Base-by-base conservation (phyloP, 2,888 invertebrate genomes). In the Drosophila mimica region DNA sequence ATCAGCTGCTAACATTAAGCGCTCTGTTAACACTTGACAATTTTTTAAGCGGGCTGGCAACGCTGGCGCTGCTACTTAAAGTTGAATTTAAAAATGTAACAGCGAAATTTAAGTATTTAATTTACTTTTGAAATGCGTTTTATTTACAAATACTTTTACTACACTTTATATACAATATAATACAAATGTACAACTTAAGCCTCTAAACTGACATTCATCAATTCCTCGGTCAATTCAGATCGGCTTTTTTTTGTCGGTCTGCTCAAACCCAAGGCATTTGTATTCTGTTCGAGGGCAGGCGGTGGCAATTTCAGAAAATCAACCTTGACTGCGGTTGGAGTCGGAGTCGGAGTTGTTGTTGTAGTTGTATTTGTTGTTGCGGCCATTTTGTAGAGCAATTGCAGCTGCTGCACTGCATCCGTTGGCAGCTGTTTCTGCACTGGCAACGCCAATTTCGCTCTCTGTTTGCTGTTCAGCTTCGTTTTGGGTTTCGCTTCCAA, bases 221-320 rank as follows among this genome's bases (percentile, higher is more conserved):
- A 84, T 75, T 95, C 95, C 60, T 94, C 94, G 8, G 95, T 95
- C 13, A 95, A 94, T 91, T 94, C 94, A 78, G 93, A 79, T 92
- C 30, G 94, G 78, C 88, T 94, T 93, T 81, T 93, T 93, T 81
- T 93, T 91, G 54, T 28, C 30, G 67, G 92, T 78, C 54, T 49
- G 65, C 52, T 66, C n/a, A 40, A 51, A 31, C 70, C 61, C 58
- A 72, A 20, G 31, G 58, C 46, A 34, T 86, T 75, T 28, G 72
- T 43, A 57, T 70, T 81, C 63, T 81, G 83, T 33, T 31, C 33
- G 30, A 81, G 65, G 0, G 81, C 81, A 38, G 83, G 81, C 53
- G 74, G 82, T 25, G 79, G 86, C 62, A 79, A 72, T 30, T 76
- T 87, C 11, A 46, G 25, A 25, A 46, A 89, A 83, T 15, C 17